Base-by-base conservation (phyloP, 2,888 invertebrate species). In the Tigriopus californicus region DNA sequence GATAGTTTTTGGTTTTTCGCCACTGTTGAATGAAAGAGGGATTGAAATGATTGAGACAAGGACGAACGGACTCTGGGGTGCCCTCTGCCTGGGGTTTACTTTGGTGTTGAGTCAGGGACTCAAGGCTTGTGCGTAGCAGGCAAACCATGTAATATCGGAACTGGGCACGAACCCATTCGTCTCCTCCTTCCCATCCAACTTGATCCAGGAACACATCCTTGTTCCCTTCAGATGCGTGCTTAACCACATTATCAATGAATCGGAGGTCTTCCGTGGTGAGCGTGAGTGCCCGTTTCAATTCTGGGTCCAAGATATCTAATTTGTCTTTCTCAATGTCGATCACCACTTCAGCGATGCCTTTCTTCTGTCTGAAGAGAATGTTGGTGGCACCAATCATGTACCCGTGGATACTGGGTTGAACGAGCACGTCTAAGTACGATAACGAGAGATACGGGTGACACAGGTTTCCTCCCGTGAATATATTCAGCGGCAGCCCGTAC, bases 321-420 rank as follows among this genome's bases (percentile, higher is more conserved):
- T 85, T 80, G 64, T 82, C 82, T 64, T 82, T 84, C 69, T 86
- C 88, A 59, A 88, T 79, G 76, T 80, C 65, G 1, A 98, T 81
- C 59, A 95, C 73, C 18, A 91, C 88, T 72, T 98, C 97, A 62
- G 89, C 85, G 55, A 94, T 73, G 67, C 92, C 86, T 62, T 85
- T 80, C 68, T 92, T 92, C 70, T 95, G 95, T 70, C 90, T 89
- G 70, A 97, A 98, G 42, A 98, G 75, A n/a, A 92, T 85, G 75
- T 98, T 98, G 15, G 95, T 95, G n/a, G 95, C 95, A 44, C 98
- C 97, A 61, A 94, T 85, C 49, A 92, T 77, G 72, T 75, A 78
- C 15, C 76, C 74, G 41, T 74, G 67, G 8, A 94, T 88, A 65
- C 86, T 85, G 3, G 84, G 78, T 71, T 94, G 90, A 55, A 82